Base-by-base conservation (phyloP, 1,140 invertebrate species). In the Formica exsecta region DNA sequence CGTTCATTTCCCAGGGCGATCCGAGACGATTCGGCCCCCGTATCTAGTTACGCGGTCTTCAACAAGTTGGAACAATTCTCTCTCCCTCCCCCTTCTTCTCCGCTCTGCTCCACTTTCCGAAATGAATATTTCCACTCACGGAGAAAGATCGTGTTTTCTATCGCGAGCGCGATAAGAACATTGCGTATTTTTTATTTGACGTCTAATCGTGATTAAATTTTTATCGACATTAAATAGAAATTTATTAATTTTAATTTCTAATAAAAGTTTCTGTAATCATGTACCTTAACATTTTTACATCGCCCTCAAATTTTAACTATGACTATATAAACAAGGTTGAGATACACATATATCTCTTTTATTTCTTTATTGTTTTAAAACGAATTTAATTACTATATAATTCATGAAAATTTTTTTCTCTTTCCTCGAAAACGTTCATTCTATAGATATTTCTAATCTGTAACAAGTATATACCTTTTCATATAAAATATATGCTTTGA, bases 21-120 rank as follows among this genome's bases (percentile, higher is more conserved):
- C 74, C 86, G 75, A 79, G 83, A 41, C 57, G 86, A 54, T 71
- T 70, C 57, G 65, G 86, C 29, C 68, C 48, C 73, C 44, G 80
- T 89, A 90, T 90, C 80, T 81, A 85, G 88, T 90, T 90, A 90
- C 89, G 88, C 68, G 79, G 48, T 36, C 70, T 71, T 86, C 87
- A 83, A 68, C 85, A 80, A 51, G 48, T 70, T 77, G 41, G 38
- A 57, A 70, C 70, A 76, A 86, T 90, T 80, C 88, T 85, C 87
- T 86, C 75, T 87, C 2, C 11, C 11, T 16, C 8, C 13, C 48
- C 8, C 48, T 19, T 13, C 4, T 13, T 51, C 48, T 16, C 48
- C 48, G 0, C 48, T 51, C 5, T 9, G 48, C 5, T 51, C 48
- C 80, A 90, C 8, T 48, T 48, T 38, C 25, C 38, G 32, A 48